Evolutionary conservation across 2,888 invertebrate species (phyloP).

Genomic region (Corythucha ciliata): DNA sequence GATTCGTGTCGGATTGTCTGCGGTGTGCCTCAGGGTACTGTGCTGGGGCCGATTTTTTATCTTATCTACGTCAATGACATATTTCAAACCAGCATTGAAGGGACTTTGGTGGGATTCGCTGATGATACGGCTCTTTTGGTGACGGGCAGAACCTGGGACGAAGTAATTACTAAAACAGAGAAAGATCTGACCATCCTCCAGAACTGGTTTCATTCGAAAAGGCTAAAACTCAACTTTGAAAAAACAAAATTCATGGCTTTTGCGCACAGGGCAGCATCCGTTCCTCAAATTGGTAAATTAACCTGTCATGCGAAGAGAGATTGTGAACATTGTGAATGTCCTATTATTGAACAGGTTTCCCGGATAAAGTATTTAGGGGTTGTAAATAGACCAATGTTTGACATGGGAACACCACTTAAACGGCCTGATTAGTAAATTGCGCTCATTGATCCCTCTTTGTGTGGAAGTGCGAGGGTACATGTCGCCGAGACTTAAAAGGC

Average conservation of each 20-base stretch:
- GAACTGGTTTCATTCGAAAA: slow-evolving; percentile 6
- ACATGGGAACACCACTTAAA: slow-evolving; percentile 6
- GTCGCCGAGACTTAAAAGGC: slow-evolving; percentile 8
- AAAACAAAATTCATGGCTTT: slow-evolving; percentile 13
- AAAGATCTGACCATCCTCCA: slow-evolving; percentile 9
- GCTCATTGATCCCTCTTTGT: slow-evolving; percentile 8
- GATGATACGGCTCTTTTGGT: slow-evolving; percentile 7
- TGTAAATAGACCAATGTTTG: slow-evolving; percentile 6
- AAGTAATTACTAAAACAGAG: slow-evolving; percentile 6
- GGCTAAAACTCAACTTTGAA: not conserved
- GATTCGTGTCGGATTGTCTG: not conserved
- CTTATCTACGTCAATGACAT: slow-evolving; percentile 9
- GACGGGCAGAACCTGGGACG: slow-evolving; percentile 4
- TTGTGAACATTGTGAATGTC: slow-evolving; percentile 11
- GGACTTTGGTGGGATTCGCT: slow-evolving; percentile 3
- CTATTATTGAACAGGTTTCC: slow-evolving; percentile 6
- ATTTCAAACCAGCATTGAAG: slow-evolving; percentile 1
- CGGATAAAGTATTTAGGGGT: slow-evolving; percentile 7
- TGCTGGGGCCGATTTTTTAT: not conserved
- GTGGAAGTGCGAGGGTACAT: slow-evolving; percentile 6
- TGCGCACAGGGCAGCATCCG: slow-evolving; percentile 5
- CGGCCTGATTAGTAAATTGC: slow-evolving; percentile 1
- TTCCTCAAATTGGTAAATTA: slow-evolving; percentile 13
- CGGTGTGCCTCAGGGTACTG: slow-evolving; percentile 8
- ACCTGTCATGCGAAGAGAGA: slow-evolving; percentile 6